phyloP scores from a whole-genome alignment of 2,888 invertebrate genomes.

The Philaethria dido region DNA sequence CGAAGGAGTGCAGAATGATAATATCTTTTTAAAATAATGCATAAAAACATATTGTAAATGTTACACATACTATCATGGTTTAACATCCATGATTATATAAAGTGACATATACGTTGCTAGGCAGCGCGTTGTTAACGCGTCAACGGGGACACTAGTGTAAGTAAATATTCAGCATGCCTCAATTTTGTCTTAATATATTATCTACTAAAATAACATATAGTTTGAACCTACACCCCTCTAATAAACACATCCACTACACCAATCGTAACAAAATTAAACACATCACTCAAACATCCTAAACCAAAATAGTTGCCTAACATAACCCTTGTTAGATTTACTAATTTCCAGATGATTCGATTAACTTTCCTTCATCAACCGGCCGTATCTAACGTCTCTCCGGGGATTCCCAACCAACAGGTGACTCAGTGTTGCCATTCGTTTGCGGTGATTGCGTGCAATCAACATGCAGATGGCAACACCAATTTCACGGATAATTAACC shows the following conservation, averaged over 20 bases:
- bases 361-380: conserved; percentile 40
- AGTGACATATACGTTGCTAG: too few relatives aligned
- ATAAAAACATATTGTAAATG: too few relatives aligned
- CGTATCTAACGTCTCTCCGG: conserved; percentile 45
- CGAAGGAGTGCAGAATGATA: too few relatives aligned
- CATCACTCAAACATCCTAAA: not conserved
- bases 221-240: not conserved
- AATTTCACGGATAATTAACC: conserved; percentile 47
- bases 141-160: too few relatives aligned
- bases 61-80: too few relatives aligned
- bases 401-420: conserved; percentile 53
- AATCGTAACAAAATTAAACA: not conserved
- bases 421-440: conserved; percentile 45
- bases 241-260: not conserved
- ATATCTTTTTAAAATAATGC: too few relatives aligned
- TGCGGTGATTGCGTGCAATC: conserved; percentile 50
- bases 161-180: too few relatives aligned
- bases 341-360: conserved; percentile 44
- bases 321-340: conserved; percentile 30
- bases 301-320: conserved; percentile 9
- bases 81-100: too few relatives aligned
- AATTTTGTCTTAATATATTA: too few relatives aligned
- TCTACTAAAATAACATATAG: too few relatives aligned
- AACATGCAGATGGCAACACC: conserved; percentile 50
- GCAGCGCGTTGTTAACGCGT: too few relatives aligned